A percentile compares a stretch with the other conserved stretches of the same genome.
Conservation (phyloP, 1,140 invertebrate species). For the Anoplophora glabripennis region DNA sequence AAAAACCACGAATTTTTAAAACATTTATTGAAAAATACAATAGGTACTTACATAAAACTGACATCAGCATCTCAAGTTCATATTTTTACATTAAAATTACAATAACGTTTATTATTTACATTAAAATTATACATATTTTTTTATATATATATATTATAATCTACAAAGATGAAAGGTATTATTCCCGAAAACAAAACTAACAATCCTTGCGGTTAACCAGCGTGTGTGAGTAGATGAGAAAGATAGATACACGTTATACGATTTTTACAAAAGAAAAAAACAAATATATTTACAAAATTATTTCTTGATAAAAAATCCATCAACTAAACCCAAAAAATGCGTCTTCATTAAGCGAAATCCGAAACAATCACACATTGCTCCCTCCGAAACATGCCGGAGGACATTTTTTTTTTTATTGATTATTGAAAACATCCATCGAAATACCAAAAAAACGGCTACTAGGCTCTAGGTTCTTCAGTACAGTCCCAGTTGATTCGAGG, state of each 20-base stretch:
- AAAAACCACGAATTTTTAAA: neutral
- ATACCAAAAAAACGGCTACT: neutral
- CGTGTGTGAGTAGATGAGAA: neutral
- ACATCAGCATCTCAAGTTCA: neutral
- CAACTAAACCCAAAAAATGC: constrained; percentile 6
- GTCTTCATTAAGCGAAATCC: constrained; percentile 6
- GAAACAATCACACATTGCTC: constrained; percentile 14
- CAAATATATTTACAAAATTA: no score
- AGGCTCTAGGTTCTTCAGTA: constrained; percentile 12
- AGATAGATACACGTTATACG: no score
- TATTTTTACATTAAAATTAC: constrained; percentile 7
- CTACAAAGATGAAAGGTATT: neutral
- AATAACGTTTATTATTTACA: neutral
- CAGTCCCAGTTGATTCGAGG: neutral
- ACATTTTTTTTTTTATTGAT: constrained; percentile 7
- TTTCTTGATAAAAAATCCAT: no score
- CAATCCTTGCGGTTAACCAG: constrained; percentile 11
- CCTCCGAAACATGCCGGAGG: constrained; percentile 9
- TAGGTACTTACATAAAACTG: neutral
- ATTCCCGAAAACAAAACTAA: constrained; percentile 1
- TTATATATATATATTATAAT: constrained; percentile 3
- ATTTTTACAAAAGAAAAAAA: no score
- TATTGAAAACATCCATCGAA: constrained; percentile 6
- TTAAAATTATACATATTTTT: neutral
- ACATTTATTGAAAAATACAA: constrained; percentile 15